Evolutionary conservation across 2,888 invertebrate genomes (phyloP).

Genomic region (Lycophotia porphyrea): DNA sequence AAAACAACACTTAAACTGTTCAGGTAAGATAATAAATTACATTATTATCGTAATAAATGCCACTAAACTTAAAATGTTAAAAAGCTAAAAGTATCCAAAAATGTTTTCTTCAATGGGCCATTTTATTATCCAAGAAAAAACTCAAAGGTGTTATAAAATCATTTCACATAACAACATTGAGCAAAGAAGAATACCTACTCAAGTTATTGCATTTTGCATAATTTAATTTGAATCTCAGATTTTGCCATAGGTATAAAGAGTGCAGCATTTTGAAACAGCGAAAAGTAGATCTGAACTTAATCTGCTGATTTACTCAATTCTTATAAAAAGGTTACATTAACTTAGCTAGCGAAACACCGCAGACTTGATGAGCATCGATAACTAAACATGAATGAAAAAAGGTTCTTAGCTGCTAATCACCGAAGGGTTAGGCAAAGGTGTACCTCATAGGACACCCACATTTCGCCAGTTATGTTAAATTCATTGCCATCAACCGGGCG

Average conservation of each 20-base stretch:
- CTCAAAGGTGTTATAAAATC: constrained; percentile 38
- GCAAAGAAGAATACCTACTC: constrained; percentile 18
- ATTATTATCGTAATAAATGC: neutral
- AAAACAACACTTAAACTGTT: constrained; percentile 3
- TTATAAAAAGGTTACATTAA: neutral
- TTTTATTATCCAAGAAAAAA: constrained; percentile 39
- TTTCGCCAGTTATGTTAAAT: neutral
- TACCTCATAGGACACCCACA: neutral
- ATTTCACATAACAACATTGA: constrained; percentile 23
- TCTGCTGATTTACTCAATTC: too few species aligned
- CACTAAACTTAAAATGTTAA: constrained; percentile 1
- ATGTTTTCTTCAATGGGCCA: neutral
- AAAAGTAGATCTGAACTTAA: neutral
- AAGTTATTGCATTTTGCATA: constrained; percentile 20
- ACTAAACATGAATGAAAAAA: neutral
- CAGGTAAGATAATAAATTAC: neutral
- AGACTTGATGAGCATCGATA: neutral
- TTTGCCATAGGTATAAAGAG: neutral
- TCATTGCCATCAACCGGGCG: neutral
- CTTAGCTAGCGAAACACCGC: neutral
- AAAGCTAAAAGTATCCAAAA: neutral
- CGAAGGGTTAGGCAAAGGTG: neutral
- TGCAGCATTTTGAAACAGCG: neutral
- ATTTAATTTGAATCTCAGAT: neutral
- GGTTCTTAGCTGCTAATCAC: neutral